Evolutionary conservation across 2,888 invertebrate species (phyloP).

Genomic region (Diaphora mendica): DNA sequence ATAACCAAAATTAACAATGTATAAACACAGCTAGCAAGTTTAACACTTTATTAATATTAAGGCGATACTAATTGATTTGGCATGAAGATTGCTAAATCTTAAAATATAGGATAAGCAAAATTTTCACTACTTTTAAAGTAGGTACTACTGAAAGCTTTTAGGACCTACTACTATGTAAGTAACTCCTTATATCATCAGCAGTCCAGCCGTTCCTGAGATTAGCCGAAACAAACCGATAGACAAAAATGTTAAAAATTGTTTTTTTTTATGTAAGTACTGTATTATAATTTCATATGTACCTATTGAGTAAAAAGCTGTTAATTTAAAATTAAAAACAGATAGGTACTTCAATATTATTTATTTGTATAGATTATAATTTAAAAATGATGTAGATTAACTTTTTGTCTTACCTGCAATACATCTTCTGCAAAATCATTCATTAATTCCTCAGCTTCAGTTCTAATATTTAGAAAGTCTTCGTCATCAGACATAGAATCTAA

Average conservation of each 20-base stretch:
- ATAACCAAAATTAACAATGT: not conserved
- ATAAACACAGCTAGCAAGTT: not conserved
- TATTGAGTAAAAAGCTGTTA: too few species aligned
- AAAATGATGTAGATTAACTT: not conserved
- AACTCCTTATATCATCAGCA: too few species aligned
- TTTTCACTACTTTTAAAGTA: not conserved
- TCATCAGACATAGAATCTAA: constrained; percentile 87
- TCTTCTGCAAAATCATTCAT: constrained; percentile 85
- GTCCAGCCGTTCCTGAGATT: too few species aligned
- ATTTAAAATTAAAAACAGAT: too few species aligned
- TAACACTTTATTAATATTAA: not conserved
- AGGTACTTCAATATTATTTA: too few species aligned
- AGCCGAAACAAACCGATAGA: too few species aligned
- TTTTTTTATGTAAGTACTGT: not conserved
- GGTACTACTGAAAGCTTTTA: not conserved
- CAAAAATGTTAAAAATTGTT: too few species aligned
- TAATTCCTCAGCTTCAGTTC: constrained; percentile 87
- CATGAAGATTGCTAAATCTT: not conserved
- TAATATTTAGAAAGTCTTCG: constrained; percentile 89
- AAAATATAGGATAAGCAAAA: not conserved
- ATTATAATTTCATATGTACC: too few species aligned
- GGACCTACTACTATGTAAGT: too few species aligned
- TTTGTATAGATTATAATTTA: too few species aligned
- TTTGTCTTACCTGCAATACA: constrained; percentile 72
- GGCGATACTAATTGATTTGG: not conserved